Percentiles rank a stretch among this genome's conserved stretches.
Conservation (phyloP, 1,140 invertebrate species). For the Procambarus virginalis region DNA sequence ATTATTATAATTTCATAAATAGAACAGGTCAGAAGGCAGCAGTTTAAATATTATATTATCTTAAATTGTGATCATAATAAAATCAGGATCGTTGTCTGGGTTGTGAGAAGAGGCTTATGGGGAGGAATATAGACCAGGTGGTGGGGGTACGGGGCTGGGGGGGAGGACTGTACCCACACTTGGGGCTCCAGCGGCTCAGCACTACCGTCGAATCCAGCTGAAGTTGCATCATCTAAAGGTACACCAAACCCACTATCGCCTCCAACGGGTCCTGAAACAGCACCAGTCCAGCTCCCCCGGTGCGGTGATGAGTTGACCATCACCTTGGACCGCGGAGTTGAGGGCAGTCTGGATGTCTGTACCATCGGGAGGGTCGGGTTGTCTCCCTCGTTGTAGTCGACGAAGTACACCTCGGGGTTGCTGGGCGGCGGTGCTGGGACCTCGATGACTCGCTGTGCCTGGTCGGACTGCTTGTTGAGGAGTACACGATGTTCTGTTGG, state of each 20-base stretch:
- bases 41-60: no score
- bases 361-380: slow-evolving; percentile 21
- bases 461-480: slow-evolving; percentile 49
- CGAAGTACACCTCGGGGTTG: slow-evolving; percentile 35
- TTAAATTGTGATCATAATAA: no score
- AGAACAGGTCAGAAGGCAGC: no score
- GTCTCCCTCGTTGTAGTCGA: slow-evolving; percentile 34
- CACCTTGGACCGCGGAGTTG: background rate
- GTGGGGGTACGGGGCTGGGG: background rate
- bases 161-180: background rate
- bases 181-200: background rate
- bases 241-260: background rate
- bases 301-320: background rate
- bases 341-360: slow-evolving; percentile 24
- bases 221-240: background rate
- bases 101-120: background rate
- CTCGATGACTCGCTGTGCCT: slow-evolving; percentile 14
- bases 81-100: background rate
- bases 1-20: no score
- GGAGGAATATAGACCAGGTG: no score
- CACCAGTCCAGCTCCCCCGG: background rate
- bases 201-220: background rate
- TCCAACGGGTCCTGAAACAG: background rate
- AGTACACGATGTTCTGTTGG: slow-evolving; percentile 62
- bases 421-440: slow-evolving; percentile 1